Conservation (phyloP, 92 coral and sea anemone species). For the Porites rus region DNA sequence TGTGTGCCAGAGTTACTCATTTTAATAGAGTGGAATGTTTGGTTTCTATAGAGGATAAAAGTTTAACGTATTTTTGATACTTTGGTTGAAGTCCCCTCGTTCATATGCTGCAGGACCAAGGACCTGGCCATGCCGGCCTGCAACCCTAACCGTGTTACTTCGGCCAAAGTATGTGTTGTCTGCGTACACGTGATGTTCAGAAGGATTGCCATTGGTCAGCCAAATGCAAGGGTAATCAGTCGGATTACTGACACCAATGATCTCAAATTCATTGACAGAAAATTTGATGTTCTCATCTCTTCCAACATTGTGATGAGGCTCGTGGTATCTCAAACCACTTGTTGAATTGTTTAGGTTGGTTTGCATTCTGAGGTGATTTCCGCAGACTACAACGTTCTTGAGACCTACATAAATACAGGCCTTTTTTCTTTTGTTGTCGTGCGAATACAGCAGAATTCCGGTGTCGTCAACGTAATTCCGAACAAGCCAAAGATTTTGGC, state of each 20-base stretch:
- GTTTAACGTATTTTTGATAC: no score
- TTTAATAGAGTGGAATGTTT: no score
- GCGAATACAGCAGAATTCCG: slow-evolving; percentile 53
- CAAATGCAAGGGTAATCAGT: no score
- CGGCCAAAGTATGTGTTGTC: no score
- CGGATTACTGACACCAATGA: neutral
- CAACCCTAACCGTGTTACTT: no score
- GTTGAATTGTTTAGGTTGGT: slow-evolving; percentile 13
- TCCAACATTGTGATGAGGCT: slow-evolving; percentile 64
- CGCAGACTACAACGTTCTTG: slow-evolving; percentile 51
- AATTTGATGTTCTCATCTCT: slow-evolving; percentile 51
- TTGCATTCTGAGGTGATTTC: slow-evolving; percentile 48
- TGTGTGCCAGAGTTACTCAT: no score
- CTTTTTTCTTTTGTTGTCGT: neutral
- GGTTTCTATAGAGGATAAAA: no score
- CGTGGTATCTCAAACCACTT: slow-evolving; percentile 52
- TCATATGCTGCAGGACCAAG: no score
- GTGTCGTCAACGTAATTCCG: slow-evolving; percentile 68
- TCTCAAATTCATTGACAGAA: slow-evolving; percentile 58
- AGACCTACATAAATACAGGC: slow-evolving; percentile 34
- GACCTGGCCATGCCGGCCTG: no score
- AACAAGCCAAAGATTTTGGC: slow-evolving; percentile 43
- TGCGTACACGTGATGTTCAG: no score
- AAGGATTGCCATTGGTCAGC: no score
- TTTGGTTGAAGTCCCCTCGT: no score